A percentile compares a stretch with the other conserved stretches of the same genome.
Evolutionary conservation across 2,888 invertebrate species (phyloP).

Genomic region (Erebia palarica): DNA sequence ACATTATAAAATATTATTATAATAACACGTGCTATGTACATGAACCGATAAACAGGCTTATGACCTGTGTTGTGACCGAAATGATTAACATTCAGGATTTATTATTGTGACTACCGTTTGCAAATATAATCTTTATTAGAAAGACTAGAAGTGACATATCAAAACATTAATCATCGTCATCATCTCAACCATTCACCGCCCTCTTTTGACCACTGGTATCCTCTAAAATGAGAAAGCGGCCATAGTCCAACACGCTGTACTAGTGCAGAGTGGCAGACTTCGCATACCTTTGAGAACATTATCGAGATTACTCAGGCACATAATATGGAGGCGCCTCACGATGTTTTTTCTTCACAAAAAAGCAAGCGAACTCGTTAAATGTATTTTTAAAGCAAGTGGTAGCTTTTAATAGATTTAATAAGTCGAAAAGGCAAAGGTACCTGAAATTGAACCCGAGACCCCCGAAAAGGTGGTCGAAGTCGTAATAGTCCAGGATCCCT

Average conservation of each 20-base stretch:
- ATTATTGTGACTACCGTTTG: neutral
- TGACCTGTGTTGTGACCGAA: constrained; percentile 13
- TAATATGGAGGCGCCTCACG: no score
- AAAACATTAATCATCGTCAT: no score
- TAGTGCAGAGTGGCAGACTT: neutral
- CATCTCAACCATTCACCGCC: no score
- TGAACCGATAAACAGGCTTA: constrained; percentile 7
- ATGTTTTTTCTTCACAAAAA: no score
- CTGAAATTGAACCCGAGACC: no score
- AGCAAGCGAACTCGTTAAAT: no score
- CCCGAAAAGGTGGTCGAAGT: no score
- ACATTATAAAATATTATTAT: neutral
- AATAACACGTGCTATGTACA: constrained; percentile 8
- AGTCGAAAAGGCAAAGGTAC: no score
- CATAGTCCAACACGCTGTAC: neutral
- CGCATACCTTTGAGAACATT: neutral
- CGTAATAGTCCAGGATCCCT: no score
- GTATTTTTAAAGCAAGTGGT: no score
- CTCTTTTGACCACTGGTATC: no score
- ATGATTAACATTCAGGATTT: neutral
- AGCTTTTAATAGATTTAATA: no score
- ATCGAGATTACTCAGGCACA: neutral
- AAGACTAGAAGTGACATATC: neutral
- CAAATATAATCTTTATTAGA: neutral
- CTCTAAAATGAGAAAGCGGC: neutral